Percentiles rank a stretch among this genome's conserved stretches.
Conservation (phyloP, 2,888 invertebrate species). For the Oscheius onirici region DNA sequence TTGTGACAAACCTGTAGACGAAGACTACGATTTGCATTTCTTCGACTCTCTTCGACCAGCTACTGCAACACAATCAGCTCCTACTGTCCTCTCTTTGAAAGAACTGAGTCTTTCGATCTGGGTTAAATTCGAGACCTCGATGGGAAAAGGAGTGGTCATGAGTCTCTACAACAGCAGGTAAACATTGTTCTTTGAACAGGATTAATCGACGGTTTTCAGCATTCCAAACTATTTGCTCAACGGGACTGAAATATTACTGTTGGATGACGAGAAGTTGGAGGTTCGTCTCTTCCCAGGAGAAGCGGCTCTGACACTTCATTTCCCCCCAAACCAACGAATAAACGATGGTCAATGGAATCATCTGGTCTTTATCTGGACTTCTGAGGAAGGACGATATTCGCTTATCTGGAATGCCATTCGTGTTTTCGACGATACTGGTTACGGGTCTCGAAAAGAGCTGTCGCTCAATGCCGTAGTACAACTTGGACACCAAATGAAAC, state of each 20-base stretch:
- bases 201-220: neutral
- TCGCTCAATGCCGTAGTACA: slow-evolving; percentile 81
- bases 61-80: slow-evolving; percentile 90
- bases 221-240: slow-evolving; percentile 15
- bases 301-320: slow-evolving; percentile 44
- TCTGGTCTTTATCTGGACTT: slow-evolving; percentile 87
- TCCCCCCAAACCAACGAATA: slow-evolving; percentile 74
- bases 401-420: slow-evolving; percentile 94
- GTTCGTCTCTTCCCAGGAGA: slow-evolving; percentile 35
- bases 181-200: neutral
- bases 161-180: slow-evolving; percentile 76
- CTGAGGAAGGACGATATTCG: slow-evolving; percentile 84
- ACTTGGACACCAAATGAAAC: neutral
- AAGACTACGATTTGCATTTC: slow-evolving; percentile 96
- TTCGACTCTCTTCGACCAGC: slow-evolving; percentile 86
- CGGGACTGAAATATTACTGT: slow-evolving; percentile 15
- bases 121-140: slow-evolving; percentile 88
- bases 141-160: slow-evolving; percentile 85
- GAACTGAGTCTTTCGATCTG: slow-evolving; percentile 91
- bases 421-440: slow-evolving; percentile 89
- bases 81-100: slow-evolving; percentile 78
- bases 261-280: slow-evolving; percentile 32
- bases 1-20: slow-evolving; percentile 91
- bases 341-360: slow-evolving; percentile 94
- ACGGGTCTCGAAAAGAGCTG: slow-evolving; percentile 83